Evolutionary conservation across 2,797 vertebrate species (phyloP), one percentile per base, ranked within the genome.

Genomic region (Capromys pilorides): DNA sequence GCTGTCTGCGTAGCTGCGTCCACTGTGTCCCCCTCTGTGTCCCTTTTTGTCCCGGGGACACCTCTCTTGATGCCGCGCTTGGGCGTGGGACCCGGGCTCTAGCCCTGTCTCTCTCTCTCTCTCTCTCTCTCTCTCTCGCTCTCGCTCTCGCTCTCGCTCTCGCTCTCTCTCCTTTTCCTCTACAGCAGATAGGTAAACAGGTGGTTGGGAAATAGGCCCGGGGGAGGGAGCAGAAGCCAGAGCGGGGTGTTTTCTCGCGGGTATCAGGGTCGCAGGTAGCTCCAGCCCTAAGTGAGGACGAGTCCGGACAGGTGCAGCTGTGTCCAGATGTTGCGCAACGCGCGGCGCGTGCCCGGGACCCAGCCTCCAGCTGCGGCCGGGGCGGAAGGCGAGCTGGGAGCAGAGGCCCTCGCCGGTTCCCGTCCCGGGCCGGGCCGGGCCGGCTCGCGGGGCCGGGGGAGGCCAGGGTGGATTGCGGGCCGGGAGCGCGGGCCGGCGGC

Each of bases 251-350:
- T 84, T 91, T 71, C 85, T 64, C 91, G 28, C 87, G 83, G 87
- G 89, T 62, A 88, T 89, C 90, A 91, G 95, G 96, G 96, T 85
- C 95, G 54, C 93, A 94, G 92, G 94, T 86, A 85, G 95, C 91
- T 92, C 77, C 94, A 89, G 2, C 67, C 93, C 61, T 59, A 84
- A 31, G 64, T 45, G 89, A 75, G 86, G 62, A 75, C 87, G 59
- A 94, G 97, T 89, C 78, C 54, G 12, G 36, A 95, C 97, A 97
- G 97, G 97, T 96, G 96, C 73, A 80, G 9, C 91, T 64, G 77
- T 49, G 80, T 82, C 85, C 94, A 91, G 89, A 82, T 62, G 84
- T 93, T 96, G 90, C 64, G 57, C 80, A 97, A 96, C 0, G 75
- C 33, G 14, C 78, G 90, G 92, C 95, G 59, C 71, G 95, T 95